These are phyloP conservation scores for Lutra lutra DNA, from an alignment of 2,797 vertebrate genomes.

Conservation along the genomic window DNA sequence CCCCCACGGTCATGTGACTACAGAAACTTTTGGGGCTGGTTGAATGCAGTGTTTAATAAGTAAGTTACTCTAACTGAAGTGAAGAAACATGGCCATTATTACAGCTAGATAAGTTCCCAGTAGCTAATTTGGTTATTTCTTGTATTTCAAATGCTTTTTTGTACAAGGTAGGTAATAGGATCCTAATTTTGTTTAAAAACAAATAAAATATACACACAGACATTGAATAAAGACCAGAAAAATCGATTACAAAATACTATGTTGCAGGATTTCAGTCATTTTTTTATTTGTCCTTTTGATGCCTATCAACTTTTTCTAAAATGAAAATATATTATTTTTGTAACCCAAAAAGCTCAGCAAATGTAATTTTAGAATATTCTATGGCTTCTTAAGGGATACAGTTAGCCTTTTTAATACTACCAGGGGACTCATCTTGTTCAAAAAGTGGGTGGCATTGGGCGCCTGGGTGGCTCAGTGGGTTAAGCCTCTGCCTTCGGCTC, in stretches of 20 bases:
- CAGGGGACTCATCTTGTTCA: not conserved
- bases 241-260: constrained; percentile 2
- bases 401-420: constrained; percentile 49
- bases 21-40: constrained; percentile 95
- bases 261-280: constrained; percentile 14
- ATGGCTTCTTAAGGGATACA: not conserved
- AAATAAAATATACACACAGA: not conserved
- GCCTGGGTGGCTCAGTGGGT: too few species aligned
- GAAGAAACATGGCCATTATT: constrained; percentile 29
- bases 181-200: constrained; percentile 31
- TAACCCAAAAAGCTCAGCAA: constrained; percentile 22
- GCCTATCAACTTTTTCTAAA: constrained; percentile 37
- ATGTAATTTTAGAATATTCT: constrained; percentile 46
- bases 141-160: constrained; percentile 42
- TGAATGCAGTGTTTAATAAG: constrained; percentile 98
- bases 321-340: constrained; percentile 38
- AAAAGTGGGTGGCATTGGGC: not conserved
- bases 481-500: too few species aligned
- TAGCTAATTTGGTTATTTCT: constrained; percentile 29
- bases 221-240: not conserved
- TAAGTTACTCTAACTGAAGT: constrained; percentile 83
- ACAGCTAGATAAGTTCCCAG: not conserved
- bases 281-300: constrained; percentile 39
- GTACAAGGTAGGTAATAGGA: not conserved
- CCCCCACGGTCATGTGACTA: constrained; percentile 64